phyloP scores from a whole-genome alignment of 2,113 vertebrate species.

The Gadus macrocephalus region DNA sequence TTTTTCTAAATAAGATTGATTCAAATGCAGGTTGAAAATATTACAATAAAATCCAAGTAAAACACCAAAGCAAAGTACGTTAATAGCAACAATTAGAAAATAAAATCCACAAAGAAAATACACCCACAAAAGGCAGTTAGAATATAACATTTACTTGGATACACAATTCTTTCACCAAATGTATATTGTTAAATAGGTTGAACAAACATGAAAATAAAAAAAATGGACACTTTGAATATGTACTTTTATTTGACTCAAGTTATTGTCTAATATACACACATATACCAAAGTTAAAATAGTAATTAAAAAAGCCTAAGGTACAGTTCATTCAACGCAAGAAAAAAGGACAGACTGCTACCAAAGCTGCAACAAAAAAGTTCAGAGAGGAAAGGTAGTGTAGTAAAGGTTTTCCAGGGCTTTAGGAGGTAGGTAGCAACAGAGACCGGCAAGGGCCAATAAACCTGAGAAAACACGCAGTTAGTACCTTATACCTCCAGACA shows the following conservation, averaged over 20 bases:
- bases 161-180: not conserved
- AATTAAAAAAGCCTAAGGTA: slow-evolving; percentile 24
- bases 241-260: slow-evolving; percentile 24
- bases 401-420: slow-evolving; percentile 59
- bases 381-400: slow-evolving; percentile 49
- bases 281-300: slow-evolving; percentile 43
- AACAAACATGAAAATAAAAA: slow-evolving; percentile 6
- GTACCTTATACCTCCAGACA: slow-evolving; percentile 54
- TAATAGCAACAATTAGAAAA: not conserved
- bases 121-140: not conserved
- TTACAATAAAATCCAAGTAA: not conserved
- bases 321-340: slow-evolving; percentile 32
- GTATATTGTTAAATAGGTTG: not conserved
- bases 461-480: slow-evolving; percentile 62
- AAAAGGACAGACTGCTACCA: slow-evolving; percentile 18
- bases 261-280: slow-evolving; percentile 18
- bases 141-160: slow-evolving; percentile 1
- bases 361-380: slow-evolving; percentile 41
- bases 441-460: slow-evolving; percentile 39
- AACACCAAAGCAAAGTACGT: not conserved
- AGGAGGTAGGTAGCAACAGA: slow-evolving; percentile 69
- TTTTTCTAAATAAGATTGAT: not conserved
- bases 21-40: not conserved
- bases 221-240: slow-evolving; percentile 27
- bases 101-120: not conserved